Evolutionary conservation across 2,888 invertebrate species (phyloP).

Genomic region (Erpobdella octoculata): DNA sequence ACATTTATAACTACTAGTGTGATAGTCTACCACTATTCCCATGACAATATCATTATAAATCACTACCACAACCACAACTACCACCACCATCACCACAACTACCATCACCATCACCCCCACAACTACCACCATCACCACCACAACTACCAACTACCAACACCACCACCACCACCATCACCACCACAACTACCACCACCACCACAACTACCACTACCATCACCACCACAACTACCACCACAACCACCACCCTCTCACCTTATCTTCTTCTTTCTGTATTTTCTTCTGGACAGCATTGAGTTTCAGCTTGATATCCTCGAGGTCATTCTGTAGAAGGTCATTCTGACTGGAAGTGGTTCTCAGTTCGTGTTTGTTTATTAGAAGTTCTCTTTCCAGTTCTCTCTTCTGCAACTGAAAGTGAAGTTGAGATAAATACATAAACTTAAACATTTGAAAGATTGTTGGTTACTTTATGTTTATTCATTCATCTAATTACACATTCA

Average conservation of each 20-base stretch:
- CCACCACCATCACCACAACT: not conserved
- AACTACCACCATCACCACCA: not conserved
- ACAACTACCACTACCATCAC: not conserved
- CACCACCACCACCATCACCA: not conserved
- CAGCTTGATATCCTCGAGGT: slow-evolving; percentile 3
- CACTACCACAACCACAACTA: not conserved
- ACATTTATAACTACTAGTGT: too few relatives aligned
- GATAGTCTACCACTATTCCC: too few relatives aligned
- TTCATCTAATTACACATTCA: too few relatives aligned
- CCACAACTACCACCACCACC: not conserved
- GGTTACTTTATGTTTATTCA: not conserved
- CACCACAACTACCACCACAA: not conserved
- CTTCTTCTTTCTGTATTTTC: not conserved
- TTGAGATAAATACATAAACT: too few relatives aligned
- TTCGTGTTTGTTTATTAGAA: slow-evolving; percentile 9
- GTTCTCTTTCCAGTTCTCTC: slow-evolving; percentile 5
- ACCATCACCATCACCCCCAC: not conserved
- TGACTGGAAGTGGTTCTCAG: slow-evolving; percentile 1
- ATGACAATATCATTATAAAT: too few relatives aligned
- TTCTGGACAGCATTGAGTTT: slow-evolving; percentile 4
- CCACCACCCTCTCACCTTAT: too few relatives aligned
- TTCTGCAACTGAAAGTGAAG: not conserved
- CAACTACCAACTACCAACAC: too few relatives aligned
- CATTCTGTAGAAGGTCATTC: slow-evolving; percentile 14
- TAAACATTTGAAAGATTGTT: too few relatives aligned